Evolutionary conservation across 2,888 invertebrate genomes (phyloP), one percentile per base, ranked within the genome.

Genomic region (Diplolepis rosae): DNA sequence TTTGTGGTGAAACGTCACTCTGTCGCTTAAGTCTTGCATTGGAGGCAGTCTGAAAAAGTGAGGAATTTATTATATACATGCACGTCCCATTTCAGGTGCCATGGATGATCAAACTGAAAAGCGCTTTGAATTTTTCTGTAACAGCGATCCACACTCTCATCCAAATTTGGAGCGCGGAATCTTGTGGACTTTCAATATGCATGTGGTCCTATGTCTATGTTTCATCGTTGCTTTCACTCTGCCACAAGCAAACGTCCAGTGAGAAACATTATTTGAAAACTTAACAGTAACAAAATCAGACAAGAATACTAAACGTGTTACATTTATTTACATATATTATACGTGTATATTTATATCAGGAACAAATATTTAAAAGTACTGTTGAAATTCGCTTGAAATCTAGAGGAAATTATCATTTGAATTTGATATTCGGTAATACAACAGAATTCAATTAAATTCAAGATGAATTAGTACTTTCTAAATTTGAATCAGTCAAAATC

Each of bases 21-120:
- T 82, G 83, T 4, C 83, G 80, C 35, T 75, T 82, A 39, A 73
- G 69, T 66, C 83, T 79, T 4, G 42, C 66, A 3, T 66, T 73
- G 70, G 76, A 70, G 35, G 30, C 70, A 48, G 56, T 72, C 85
- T 85, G 76, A 28, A 72, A 78, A 48, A 73, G 56, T 32, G 22
- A 35, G 32, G 35, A 35, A 56, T 56, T 56, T 56, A 56, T 39
- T 39, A 48, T 22, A 24, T 3, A 24, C 35, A 56, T 32, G 56
- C 32, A 22, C 35, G 24, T 35, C 35, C 22, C 32, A 56, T 32
- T 56, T 39, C 56, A 56, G n/a, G 56, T 39, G 56, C 18, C 32
- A 56, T 56, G 35, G 32, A 56, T 56, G 22, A 22, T 22, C 4
- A 56, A 56, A 56, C 13, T 35, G 35, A 56, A 39, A 39, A 35